Evolutionary conservation across 2,888 invertebrate genomes (phyloP), one percentile per base, ranked within the genome.

Genomic region (Rhingia rostrata): DNA sequence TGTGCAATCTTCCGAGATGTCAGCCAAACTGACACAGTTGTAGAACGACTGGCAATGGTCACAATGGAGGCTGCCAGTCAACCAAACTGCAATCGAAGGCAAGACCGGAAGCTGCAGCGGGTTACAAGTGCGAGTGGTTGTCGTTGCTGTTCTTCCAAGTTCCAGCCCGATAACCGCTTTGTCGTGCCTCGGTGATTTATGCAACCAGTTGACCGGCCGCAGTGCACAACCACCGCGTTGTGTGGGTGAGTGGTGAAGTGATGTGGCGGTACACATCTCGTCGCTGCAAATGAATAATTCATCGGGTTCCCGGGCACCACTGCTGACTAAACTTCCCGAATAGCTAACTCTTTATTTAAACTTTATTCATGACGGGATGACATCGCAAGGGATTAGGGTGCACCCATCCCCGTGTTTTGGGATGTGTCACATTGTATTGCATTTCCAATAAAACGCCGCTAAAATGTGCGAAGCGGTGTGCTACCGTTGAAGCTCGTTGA

Each of bases 311-410:
- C 30, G 49, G 49, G 37, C 75, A 63, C 74, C 45, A 63, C 75
- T 75, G 75, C 69, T 69, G 51, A 64, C 80, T 70, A 70, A 81
- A 75, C 64, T 75, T 70, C 58, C 63, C 64, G 69, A 81, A 81
- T 56, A 56, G 75, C 75, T 69, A 81, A 80, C 75, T 81, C 75
- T 75, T 81, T 81, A 33, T 37, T 70, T 60, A 69, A 58, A 75
- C 75, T 70, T 75, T 81, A 81, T 75, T 81, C 64, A 80, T 69
- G 67, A 69, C 45, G 63, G 43, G 51, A 60, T 58, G 35, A n/a
- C 14, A 6, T 35, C 43, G 9, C 35, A 30, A 37, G 45, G 63
- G 54, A 37, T 73, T 54, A 73, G 73, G 73, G 54, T 47, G 73
- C 63, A 73, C 30, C n/a, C 41, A 7, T 33, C 37, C 45, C 22